Percentiles rank a stretch among this genome's conserved stretches.
phyloP scores from a whole-genome alignment of 64 coral and sea anemone species.

The Acropora tenuis region DNA sequence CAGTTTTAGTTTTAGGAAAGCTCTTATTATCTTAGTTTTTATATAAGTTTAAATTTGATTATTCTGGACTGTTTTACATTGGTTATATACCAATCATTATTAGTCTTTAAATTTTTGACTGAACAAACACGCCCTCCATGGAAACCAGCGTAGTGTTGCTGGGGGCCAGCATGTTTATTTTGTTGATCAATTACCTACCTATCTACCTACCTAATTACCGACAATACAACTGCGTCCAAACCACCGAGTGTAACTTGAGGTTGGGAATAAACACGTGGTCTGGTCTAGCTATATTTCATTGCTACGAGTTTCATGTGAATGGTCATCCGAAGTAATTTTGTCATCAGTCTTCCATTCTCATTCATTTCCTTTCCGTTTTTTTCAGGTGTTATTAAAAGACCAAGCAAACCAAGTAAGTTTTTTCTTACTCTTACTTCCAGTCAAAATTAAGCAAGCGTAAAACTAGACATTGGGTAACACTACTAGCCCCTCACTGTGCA shows the following conservation, averaged over 20 bases:
- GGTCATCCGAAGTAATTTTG: not conserved
- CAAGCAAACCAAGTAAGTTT: constrained; percentile 47
- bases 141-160: too few relatives aligned
- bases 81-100: too few relatives aligned
- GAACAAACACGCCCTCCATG: too few relatives aligned
- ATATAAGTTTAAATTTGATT: too few relatives aligned
- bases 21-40: too few relatives aligned
- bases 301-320: not conserved
- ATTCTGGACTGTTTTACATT: too few relatives aligned
- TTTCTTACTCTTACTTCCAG: not conserved
- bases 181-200: too few relatives aligned
- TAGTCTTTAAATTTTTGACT: too few relatives aligned
- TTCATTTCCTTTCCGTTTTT: not conserved
- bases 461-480: not conserved
- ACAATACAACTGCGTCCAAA: too few relatives aligned
- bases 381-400: constrained; percentile 40
- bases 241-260: not conserved
- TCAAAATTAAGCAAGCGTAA: not conserved
- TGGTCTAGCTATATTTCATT: not conserved
- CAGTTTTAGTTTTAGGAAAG: not conserved
- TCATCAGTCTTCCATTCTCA: not conserved
- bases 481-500: too few relatives aligned
- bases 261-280: not conserved
- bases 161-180: too few relatives aligned
- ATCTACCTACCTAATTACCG: too few relatives aligned